Conservation (phyloP, 2,797 vertebrate genomes). For the Falco rusticolus region DNA sequence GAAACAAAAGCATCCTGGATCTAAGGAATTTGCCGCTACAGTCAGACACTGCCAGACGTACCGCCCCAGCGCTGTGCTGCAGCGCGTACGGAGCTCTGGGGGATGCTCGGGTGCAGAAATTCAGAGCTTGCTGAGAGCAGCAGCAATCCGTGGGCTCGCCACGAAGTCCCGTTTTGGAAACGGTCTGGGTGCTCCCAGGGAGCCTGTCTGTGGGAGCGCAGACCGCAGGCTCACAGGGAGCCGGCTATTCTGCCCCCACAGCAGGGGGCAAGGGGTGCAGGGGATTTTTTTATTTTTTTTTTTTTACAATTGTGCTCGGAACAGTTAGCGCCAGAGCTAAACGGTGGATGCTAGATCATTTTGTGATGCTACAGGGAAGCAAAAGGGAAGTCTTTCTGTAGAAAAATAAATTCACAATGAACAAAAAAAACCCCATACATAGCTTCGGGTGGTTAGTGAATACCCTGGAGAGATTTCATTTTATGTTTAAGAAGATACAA, state of each 20-base stretch:
- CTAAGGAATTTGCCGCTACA: not conserved
- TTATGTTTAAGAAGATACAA: conserved; percentile 78
- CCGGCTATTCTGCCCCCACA: not conserved
- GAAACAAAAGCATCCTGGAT: not conserved
- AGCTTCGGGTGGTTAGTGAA: conserved; percentile 66
- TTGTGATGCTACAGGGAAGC: conserved; percentile 41
- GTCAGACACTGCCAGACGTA: not conserved
- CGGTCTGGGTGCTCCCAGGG: conserved; percentile 15
- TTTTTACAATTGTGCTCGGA: not conserved
- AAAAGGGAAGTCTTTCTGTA: conserved; percentile 31
- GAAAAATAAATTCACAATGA: not conserved
- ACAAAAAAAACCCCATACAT: not conserved
- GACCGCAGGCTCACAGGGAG: conserved; percentile 24
- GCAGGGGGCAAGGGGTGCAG: not conserved
- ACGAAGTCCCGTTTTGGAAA: not conserved
- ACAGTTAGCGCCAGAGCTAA: conserved; percentile 17
- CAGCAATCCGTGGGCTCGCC: conserved; percentile 16
- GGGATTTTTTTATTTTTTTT: not conserved
- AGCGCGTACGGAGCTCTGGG: not conserved
- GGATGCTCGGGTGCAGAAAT: not conserved
- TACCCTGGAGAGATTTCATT: conserved; percentile 70
- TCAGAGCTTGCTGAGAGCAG: not conserved
- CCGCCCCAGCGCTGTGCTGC: not conserved
- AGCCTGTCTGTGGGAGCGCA: conserved; percentile 9
- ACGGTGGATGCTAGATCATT: not conserved